These are phyloP conservation scores for Tapirus terrestris DNA, from an alignment of 2,113 vertebrate genomes.

Conservation along the genomic window DNA sequence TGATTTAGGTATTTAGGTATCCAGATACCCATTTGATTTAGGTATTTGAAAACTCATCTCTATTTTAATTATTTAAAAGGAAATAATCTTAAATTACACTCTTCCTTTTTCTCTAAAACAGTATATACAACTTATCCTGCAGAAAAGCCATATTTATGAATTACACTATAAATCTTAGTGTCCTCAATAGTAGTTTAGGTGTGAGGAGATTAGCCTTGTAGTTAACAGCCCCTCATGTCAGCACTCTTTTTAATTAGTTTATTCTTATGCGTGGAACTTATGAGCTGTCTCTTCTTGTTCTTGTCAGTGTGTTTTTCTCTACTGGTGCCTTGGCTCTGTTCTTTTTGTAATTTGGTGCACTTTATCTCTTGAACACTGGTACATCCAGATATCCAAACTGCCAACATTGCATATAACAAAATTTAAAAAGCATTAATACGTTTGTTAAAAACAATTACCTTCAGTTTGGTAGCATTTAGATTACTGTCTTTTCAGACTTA, in stretches of 20 bases:
- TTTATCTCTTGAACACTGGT: neutral
- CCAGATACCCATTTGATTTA: too few species aligned
- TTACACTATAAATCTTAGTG: neutral
- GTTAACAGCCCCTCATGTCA: neutral
- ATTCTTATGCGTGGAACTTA: neutral
- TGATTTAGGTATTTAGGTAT: too few species aligned
- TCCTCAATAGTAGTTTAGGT: neutral
- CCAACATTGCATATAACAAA: neutral
- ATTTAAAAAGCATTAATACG: neutral
- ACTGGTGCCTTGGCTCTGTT: neutral
- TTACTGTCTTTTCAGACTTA: neutral
- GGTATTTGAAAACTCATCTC: neutral
- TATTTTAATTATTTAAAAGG: slow-evolving; percentile 35
- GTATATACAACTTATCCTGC: neutral
- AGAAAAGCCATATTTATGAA: neutral
- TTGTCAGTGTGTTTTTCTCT: neutral
- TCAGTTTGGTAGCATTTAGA: neutral
- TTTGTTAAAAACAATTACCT: neutral
- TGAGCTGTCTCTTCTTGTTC: neutral
- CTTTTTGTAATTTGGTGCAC: neutral
- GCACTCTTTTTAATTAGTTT: neutral
- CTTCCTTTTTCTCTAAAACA: neutral
- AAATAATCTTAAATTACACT: neutral
- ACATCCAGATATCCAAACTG: neutral
- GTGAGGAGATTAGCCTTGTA: neutral